Percentiles rank a stretch among this genome's conserved stretches.
Conservation (phyloP, 2,113 vertebrate species). For the Eolophus roseicapilla region DNA sequence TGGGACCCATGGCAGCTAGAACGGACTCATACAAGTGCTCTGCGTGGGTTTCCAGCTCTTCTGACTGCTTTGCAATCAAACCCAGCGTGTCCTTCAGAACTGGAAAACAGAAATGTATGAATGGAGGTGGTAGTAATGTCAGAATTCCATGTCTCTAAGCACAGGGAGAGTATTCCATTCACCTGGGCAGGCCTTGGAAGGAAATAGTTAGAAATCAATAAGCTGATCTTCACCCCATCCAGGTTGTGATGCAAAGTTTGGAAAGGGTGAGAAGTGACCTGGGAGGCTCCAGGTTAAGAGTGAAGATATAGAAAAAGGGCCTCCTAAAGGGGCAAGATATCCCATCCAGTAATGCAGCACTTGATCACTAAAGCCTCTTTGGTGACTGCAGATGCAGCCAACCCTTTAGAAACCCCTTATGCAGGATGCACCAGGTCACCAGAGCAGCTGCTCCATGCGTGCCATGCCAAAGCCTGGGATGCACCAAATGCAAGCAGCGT, state of each 20-base stretch:
- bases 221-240: background rate
- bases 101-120: conserved; percentile 6
- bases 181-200: background rate
- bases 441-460: rapidly evolving
- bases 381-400: background rate
- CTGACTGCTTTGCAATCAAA: conserved; percentile 81
- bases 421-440: background rate
- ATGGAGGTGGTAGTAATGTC: rapidly evolving
- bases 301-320: background rate
- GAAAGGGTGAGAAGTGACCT: background rate
- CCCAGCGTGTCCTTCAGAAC: conserved; percentile 83
- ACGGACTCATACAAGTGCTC: conserved; percentile 81
- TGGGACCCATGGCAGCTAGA: conserved; percentile 75
- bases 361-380: rapidly evolving
- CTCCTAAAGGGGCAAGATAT: background rate
- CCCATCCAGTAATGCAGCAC: background rate
- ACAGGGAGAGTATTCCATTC: background rate
- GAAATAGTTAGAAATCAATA: background rate
- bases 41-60: conserved; percentile 75
- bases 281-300: background rate
- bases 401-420: background rate
- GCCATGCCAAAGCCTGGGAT: background rate
- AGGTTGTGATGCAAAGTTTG: background rate
- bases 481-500: background rate
- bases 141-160: background rate